A percentile compares a stretch with the other conserved stretches of the same genome.
These are phyloP conservation scores for Drosophila prosaltans DNA, from an alignment of 1,140 invertebrate species.

Conservation along the genomic window DNA sequence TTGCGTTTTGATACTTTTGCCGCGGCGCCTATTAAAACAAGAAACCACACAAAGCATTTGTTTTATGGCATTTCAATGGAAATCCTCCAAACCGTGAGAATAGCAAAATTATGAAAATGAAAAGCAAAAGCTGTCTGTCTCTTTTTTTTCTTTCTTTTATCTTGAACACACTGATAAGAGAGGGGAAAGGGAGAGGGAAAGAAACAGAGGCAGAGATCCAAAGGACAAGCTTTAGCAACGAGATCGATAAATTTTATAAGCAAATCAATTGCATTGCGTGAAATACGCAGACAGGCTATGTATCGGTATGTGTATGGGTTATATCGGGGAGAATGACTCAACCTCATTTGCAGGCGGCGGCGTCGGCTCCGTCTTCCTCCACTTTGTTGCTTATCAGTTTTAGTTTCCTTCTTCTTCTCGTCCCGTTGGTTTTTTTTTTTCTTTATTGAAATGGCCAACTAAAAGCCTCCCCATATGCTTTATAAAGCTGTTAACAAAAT, in stretches of 20 bases:
- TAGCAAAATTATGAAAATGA: constrained; percentile 71
- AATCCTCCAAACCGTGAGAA: constrained; percentile 55
- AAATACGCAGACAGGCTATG: constrained; percentile 63
- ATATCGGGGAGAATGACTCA: constrained; percentile 49
- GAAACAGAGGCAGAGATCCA: neutral
- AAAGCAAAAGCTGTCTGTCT: constrained; percentile 43
- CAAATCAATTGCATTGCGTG: constrained; percentile 80
- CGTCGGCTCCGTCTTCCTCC: constrained; percentile 20
- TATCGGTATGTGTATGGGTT: neutral
- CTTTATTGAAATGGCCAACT: constrained; percentile 54
- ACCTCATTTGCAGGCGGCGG: constrained; percentile 18
- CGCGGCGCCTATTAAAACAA: constrained; percentile 71
- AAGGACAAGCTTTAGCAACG: constrained; percentile 14
- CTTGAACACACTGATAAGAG: constrained; percentile 52
- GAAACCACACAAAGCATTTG: constrained; percentile 62
- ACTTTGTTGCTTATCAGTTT: constrained; percentile 68
- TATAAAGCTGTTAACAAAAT: constrained; percentile 82
- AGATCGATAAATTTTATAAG: constrained; percentile 81
- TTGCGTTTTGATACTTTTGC: constrained; percentile 26
- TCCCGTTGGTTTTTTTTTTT: neutral
- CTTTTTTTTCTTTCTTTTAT: constrained; percentile 56
- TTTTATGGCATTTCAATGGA: constrained; percentile 80
- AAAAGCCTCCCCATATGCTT: constrained; percentile 73
- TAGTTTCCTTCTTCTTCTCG: constrained; percentile 53
- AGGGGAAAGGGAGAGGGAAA: neutral